Evolutionary conservation across 2,888 invertebrate species (phyloP).

Genomic region (Noctua pronuba): DNA sequence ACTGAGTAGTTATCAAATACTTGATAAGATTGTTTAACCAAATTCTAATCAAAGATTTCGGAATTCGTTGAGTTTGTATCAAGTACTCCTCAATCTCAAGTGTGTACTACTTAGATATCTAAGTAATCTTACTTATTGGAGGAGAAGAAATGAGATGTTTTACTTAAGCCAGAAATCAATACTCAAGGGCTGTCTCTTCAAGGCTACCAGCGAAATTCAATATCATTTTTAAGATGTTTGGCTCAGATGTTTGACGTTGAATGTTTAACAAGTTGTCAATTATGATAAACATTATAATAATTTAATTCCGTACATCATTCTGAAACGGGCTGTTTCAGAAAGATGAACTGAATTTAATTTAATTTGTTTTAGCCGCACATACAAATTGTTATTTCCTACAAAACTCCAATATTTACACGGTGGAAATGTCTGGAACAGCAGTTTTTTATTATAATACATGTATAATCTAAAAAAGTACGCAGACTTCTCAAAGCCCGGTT

Average conservation of each 20-base stretch:
- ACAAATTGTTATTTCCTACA: too few relatives aligned
- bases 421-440: too few relatives aligned
- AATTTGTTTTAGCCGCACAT: too few relatives aligned
- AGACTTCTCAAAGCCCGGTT: too few relatives aligned
- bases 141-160: neutral
- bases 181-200: neutral
- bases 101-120: neutral
- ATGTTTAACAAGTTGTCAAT: neutral
- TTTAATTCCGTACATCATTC: too few relatives aligned
- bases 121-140: neutral
- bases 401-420: too few relatives aligned
- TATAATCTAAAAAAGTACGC: too few relatives aligned
- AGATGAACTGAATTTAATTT: too few relatives aligned
- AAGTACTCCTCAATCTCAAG: constrained; percentile 4
- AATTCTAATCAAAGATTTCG: neutral
- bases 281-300: too few relatives aligned
- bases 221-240: too few relatives aligned
- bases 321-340: too few relatives aligned
- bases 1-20: neutral
- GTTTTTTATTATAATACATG: too few relatives aligned
- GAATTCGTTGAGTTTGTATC: neutral
- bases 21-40: neutral
- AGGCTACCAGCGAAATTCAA: neutral
- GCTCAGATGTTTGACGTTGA: neutral
- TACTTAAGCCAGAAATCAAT: neutral